Percentiles rank a stretch among this genome's conserved stretches.
These are phyloP conservation scores for Sparus aurata DNA, from an alignment of 2,797 vertebrate genomes.

Conservation along the genomic window DNA sequence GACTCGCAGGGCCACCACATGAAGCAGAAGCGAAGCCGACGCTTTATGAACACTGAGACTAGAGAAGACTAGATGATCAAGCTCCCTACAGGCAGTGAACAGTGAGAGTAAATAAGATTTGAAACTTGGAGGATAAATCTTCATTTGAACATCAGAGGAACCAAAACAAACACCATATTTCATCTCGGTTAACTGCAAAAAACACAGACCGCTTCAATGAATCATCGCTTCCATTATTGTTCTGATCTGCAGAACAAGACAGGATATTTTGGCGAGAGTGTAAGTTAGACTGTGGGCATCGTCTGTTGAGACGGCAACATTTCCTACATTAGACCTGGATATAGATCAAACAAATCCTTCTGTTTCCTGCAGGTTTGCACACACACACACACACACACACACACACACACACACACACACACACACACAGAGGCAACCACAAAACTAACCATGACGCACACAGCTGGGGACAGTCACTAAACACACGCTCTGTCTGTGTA, in stretches of 20 bases:
- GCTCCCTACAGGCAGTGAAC: slow-evolving; percentile 29
- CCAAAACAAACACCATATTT: slow-evolving; percentile 46
- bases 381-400: slow-evolving; percentile 6
- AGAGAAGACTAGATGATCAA: slow-evolving; percentile 34
- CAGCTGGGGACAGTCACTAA: slow-evolving; percentile 48
- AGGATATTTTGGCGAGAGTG: slow-evolving; percentile 50
- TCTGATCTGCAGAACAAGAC: slow-evolving; percentile 44
- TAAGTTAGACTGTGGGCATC: slow-evolving; percentile 45
- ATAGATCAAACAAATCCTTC: slow-evolving; percentile 56
- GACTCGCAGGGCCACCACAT: background rate
- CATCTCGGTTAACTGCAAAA: slow-evolving; percentile 41
- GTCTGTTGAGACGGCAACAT: slow-evolving; percentile 50
- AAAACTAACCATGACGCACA: slow-evolving; percentile 69
- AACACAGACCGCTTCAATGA: slow-evolving; percentile 38
- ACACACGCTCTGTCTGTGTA: slow-evolving; percentile 49
- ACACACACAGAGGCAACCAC: slow-evolving; percentile 41
- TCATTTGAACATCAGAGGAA: slow-evolving; percentile 50
- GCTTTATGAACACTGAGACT: slow-evolving; percentile 35
- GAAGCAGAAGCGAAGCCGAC: slow-evolving; percentile 19
- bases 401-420: slow-evolving; percentile 3
- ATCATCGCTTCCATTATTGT: slow-evolving; percentile 37
- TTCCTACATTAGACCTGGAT: slow-evolving; percentile 66
- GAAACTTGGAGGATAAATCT: slow-evolving; percentile 42
- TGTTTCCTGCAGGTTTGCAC: slow-evolving; percentile 1
- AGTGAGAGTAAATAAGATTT: slow-evolving; percentile 37